Percentiles rank a stretch among this genome's conserved stretches.
Conservation (phyloP, 2,888 invertebrate species). For the Machimus rusticus region DNA sequence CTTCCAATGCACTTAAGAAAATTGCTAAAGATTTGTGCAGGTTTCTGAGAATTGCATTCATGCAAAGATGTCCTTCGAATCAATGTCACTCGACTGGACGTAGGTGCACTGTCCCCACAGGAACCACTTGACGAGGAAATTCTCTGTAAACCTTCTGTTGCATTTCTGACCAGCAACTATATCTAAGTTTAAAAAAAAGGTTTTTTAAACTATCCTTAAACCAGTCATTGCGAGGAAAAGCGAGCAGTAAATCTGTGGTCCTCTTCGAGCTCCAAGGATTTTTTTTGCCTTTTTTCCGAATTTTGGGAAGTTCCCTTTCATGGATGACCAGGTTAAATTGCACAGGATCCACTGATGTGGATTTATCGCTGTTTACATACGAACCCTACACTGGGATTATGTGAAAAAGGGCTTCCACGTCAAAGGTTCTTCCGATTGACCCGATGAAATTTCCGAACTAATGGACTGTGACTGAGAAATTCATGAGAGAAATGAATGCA, state of each 20-base stretch:
- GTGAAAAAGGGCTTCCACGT: not conserved
- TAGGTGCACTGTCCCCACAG: not conserved
- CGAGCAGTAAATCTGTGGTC: not conserved
- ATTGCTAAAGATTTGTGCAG: not conserved
- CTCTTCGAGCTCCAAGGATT: not conserved
- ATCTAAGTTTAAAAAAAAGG: not conserved
- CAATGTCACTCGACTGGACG: not conserved
- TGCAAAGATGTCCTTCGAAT: not conserved
- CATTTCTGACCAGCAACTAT: not conserved
- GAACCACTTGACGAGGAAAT: not conserved
- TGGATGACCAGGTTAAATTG: conserved; percentile 20
- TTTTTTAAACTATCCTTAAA: not conserved
- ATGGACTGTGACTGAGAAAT: not conserved
- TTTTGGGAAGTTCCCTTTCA: conserved; percentile 3
- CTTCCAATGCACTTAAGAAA: not conserved
- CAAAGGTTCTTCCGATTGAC: not conserved
- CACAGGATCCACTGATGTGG: not conserved
- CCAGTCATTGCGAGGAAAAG: not conserved
- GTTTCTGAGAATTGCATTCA: not conserved
- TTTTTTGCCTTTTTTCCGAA: not conserved
- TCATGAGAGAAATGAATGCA: not conserved
- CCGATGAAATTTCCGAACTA: not conserved
- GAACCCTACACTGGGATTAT: not conserved
- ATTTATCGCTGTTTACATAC: conserved; percentile 19
- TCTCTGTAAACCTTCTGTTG: not conserved